Evolutionary conservation across 2,888 invertebrate species (phyloP), one percentile per base, ranked within the genome.

Genomic region (Cephus sareptanus): DNA sequence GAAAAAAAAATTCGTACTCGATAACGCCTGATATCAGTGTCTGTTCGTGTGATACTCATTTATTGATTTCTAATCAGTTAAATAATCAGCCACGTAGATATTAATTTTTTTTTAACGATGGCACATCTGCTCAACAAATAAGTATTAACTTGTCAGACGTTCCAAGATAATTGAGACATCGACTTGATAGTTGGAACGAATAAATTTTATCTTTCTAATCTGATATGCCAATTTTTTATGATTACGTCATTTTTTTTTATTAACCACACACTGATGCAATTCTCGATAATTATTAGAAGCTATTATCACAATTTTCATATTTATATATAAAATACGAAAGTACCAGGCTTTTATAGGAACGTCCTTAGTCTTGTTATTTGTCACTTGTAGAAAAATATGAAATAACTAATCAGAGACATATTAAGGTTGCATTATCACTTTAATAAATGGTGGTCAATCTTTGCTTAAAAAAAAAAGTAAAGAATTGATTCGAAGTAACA

Each of bases 331-430:
- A 56, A 23, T 56, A 9, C 23, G 23, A 56, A 23, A 2, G 23
- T 9, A 56, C 2, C 69, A 75, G 76, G 77, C 79, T 81, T 81
- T 81, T 84, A 83, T 85, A 80, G 85, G 81, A 82, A 85, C 83
- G 79, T 82, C 84, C 83, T 83, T 85, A 85, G 82, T 69, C 79
- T 80, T 79, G 82, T 84, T 80, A 80, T 81, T 80, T 79, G 74
- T 82, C 77, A 81, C 81, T 81, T 80, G 81, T 83, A 68, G 76
- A 81, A 81, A 84, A 84, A 81, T 81, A 80, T 81, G 76, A 77
- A 80, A 79, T 76, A 33, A 71, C 2, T 56, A 56, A 56, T 23
- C 15, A 31, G 11, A 70, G 71, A 23, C 31, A 71, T 56, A 9
- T 56, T 23, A 9, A 56, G 23, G 71, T 30, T 71, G 31, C 31